phyloP scores from a whole-genome alignment of 2,797 vertebrate species.

The Centroberyx gerrardi region DNA sequence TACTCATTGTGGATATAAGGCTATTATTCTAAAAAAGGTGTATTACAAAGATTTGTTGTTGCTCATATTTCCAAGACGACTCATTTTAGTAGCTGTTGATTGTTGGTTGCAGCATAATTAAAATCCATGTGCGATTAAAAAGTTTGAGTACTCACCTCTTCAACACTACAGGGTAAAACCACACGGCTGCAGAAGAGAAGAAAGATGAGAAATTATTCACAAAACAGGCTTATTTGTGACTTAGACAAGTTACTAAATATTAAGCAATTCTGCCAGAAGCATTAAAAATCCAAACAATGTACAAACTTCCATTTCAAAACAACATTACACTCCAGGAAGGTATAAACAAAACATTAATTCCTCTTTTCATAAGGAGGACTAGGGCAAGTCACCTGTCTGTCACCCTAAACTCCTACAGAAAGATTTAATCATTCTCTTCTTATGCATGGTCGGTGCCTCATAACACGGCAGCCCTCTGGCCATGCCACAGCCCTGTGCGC shows the following conservation, averaged over 20 bases:
- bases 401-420: not conserved
- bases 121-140: not conserved
- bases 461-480: not conserved
- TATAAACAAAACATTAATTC: not conserved
- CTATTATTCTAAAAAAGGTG: not conserved
- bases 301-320: not conserved
- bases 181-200: slow-evolving; percentile 90
- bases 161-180: slow-evolving; percentile 95
- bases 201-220: slow-evolving; percentile 29
- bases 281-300: not conserved
- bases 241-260: not conserved
- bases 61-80: not conserved
- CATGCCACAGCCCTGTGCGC: not conserved
- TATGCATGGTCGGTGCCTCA: not conserved
- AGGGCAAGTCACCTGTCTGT: not conserved
- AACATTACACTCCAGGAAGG: not conserved
- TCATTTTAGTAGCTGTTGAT: not conserved
- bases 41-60: not conserved
- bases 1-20: not conserved
- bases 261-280: not conserved
- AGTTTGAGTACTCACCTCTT: slow-evolving; percentile 88
- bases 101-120: not conserved
- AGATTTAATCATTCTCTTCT: not conserved
- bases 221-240: not conserved
- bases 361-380: not conserved